Evolutionary conservation across 2,113 vertebrate genomes (phyloP).

Genomic region (Hemicordylus capensis): DNA sequence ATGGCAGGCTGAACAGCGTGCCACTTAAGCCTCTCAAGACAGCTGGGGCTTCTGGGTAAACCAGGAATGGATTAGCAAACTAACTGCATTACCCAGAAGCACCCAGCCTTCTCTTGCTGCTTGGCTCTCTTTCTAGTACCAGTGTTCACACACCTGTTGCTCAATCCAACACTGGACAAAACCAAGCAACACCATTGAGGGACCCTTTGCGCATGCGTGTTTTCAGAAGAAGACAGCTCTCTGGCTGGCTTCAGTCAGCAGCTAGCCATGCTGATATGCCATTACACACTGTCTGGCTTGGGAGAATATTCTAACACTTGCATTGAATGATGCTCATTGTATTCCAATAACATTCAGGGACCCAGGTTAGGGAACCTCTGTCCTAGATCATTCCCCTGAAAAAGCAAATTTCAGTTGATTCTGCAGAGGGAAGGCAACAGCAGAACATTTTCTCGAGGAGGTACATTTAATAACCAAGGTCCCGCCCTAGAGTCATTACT

Average conservation of each 20-base stretch:
- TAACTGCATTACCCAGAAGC: rapidly evolving
- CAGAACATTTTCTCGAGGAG: rapidly evolving
- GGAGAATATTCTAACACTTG: background rate
- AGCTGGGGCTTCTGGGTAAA: background rate
- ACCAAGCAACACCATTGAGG: background rate
- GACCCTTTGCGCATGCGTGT: background rate
- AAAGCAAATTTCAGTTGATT: background rate
- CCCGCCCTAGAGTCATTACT: background rate
- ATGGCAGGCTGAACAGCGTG: rapidly evolving
- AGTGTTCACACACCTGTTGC: background rate
- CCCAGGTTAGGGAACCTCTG: background rate
- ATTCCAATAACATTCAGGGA: background rate
- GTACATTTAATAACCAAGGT: rapidly evolving
- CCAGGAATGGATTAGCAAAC: rapidly evolving
- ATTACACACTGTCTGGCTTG: too few species aligned
- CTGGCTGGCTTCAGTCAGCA: background rate
- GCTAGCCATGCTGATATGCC: background rate
- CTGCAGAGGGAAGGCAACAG: background rate
- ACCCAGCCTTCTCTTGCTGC: too few species aligned
- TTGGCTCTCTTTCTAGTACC: background rate
- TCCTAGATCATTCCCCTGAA: background rate
- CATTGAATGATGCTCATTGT: too few species aligned
- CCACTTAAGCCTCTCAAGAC: background rate
- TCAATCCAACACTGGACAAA: too few species aligned
- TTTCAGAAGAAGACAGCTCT: too few species aligned